Evolutionary conservation across 2,113 vertebrate species (phyloP), one percentile per base, ranked within the genome.

Genomic region (Triplophysa tibetana): DNA sequence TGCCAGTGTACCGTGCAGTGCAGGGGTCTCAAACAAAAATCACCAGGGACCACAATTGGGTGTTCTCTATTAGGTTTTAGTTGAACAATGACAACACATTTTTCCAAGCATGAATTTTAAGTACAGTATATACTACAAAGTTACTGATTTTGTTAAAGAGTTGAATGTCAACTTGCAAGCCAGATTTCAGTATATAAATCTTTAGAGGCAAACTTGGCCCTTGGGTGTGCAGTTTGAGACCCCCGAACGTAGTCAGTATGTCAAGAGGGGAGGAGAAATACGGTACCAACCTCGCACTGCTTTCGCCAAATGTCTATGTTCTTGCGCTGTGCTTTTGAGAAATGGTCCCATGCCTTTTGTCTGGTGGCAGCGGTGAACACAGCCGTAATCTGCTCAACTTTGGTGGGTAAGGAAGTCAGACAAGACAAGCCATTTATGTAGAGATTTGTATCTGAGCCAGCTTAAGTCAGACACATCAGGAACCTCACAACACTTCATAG

Each of bases 261-360:
- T 93, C 84, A 90, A 92, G 88, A 86, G 86, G 91, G 92, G 87
- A 92, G 89, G 90, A 93, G 92, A 90, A 91, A 76, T 93, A 38
- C 33, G 7, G 33, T 38, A 98, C 98, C 94, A 95, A 99, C 98
- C 98, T 99, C 96, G 88, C 97, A 98, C 90, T 98, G 96, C 91
- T 99, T 99, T 92, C 96, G 93, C 98, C 98, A 99, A 92, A 98
- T 96, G 94, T 99, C 98, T 95, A 99, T 96, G 96, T 99, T 99
- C 96, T 97, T 98, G 94, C 97, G 96, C 93, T 99, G 98, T 85
- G 98, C 97, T 97, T 99, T 99, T 91, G 97, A 96, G 96, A 99
- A 99, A 97, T 98, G 97, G 95, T 99, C 98, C 98, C 97, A 99
- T 91, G 97, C 96, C 96, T 98, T 98, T 95, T 99, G 97, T 93